Conservation (phyloP, 2,888 invertebrate species). For the Lasioglossum villosulum region DNA sequence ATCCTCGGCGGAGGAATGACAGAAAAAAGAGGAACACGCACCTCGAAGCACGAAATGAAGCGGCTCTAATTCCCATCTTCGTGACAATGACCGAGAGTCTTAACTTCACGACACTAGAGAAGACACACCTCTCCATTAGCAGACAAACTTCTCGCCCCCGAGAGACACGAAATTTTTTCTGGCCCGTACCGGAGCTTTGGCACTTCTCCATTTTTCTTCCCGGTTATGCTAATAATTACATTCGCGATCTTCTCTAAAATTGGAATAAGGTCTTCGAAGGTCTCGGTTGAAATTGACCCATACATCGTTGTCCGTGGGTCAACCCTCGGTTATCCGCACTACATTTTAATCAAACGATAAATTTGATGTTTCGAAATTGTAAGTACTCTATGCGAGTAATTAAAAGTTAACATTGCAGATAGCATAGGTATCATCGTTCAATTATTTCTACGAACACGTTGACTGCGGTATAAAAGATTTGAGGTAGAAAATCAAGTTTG, state of each 20-base stretch:
- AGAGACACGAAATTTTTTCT: neutral
- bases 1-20: neutral
- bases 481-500: neutral
- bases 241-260: too few species aligned
- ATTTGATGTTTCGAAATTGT: too few species aligned
- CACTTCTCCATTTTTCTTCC: neutral
- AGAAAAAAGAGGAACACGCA: neutral
- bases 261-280: neutral
- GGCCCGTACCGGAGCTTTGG: neutral
- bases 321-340: too few species aligned
- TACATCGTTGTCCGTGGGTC: neutral
- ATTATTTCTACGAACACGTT: too few species aligned
- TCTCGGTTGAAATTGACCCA: neutral
- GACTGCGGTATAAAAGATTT: neutral
- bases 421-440: too few species aligned
- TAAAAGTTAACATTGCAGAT: too few species aligned
- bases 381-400: too few species aligned
- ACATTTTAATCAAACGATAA: too few species aligned
- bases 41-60: neutral
- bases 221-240: too few species aligned
- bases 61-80: neutral
- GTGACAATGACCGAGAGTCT: neutral
- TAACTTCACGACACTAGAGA: neutral
- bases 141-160: neutral
- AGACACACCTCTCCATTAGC: neutral